phyloP scores from a whole-genome alignment of 2,113 vertebrate species.

The Notothenia rossii region DNA sequence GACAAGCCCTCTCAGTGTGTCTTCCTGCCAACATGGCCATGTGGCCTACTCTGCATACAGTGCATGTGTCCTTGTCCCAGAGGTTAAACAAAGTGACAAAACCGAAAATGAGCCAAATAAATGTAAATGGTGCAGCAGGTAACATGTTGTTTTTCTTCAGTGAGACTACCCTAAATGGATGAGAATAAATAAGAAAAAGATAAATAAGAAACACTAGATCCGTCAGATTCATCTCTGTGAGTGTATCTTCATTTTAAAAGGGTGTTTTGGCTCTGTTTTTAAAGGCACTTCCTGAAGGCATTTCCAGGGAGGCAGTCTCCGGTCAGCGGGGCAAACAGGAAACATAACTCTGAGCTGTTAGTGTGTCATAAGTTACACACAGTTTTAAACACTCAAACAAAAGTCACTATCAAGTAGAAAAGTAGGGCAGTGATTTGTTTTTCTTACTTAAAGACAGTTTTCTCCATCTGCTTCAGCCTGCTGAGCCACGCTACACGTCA shows the following conservation, averaged over 20 bases:
- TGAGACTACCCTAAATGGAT: too few relatives aligned
- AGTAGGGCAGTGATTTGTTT: conserved; percentile 53
- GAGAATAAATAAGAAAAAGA: not conserved
- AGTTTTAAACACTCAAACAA: conserved; percentile 4
- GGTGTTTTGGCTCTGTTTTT: conserved; percentile 27
- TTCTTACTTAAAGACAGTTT: conserved; percentile 27
- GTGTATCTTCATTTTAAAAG: not conserved
- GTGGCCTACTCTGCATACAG: conserved; percentile 70
- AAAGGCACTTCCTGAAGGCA: conserved; percentile 59
- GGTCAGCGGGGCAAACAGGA: conserved; percentile 65
- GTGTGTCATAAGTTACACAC: conserved; percentile 48
- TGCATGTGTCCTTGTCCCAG: conserved; percentile 50
- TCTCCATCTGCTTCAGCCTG: conserved; percentile 63
- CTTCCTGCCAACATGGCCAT: conserved; percentile 59
- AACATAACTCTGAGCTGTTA: conserved; percentile 64
- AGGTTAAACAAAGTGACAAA: conserved; percentile 57
- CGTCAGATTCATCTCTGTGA: not conserved
- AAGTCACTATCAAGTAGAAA: conserved; percentile 47
- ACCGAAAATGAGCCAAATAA: not conserved
- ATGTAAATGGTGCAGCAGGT: not conserved
- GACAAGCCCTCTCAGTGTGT: not conserved
- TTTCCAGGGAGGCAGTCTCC: conserved; percentile 54
- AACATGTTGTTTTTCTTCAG: too few relatives aligned
- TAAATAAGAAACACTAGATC: not conserved
- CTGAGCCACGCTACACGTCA: conserved; percentile 26